Conservation (phyloP, 2,888 invertebrate species). For the Nezara viridula region DNA sequence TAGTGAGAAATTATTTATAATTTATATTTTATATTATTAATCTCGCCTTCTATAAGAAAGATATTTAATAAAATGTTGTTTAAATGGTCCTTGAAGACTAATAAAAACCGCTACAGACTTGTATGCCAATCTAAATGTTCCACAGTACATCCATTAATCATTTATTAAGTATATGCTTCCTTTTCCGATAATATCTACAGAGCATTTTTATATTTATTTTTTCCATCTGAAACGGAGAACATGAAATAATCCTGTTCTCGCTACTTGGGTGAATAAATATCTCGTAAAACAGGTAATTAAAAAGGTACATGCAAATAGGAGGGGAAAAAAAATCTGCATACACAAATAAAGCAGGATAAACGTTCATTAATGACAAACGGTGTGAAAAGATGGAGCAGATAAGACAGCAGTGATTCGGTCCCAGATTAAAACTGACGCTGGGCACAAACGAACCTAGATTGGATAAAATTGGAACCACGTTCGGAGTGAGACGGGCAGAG, state of each 20-base stretch:
- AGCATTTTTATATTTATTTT: background rate
- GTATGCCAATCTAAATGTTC: background rate
- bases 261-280: background rate
- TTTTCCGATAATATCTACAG: background rate
- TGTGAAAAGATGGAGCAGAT: slow-evolving; percentile 8
- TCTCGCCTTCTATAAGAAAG: no score
- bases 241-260: background rate
- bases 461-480: slow-evolving; percentile 47
- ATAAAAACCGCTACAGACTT: background rate
- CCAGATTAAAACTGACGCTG: background rate
- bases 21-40: no score
- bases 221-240: background rate
- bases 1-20: no score
- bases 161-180: background rate
- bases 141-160: background rate
- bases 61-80: no score
- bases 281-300: slow-evolving; percentile 7
- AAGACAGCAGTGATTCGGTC: background rate
- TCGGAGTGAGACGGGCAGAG: background rate
- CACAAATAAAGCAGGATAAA: background rate
- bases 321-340: slow-evolving; percentile 26
- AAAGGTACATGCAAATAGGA: background rate
- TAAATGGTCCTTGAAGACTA: no score
- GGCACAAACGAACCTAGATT: slow-evolving; percentile 47
- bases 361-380: background rate